Evolutionary conservation across 2,888 invertebrate species (phyloP).

Genomic region (Zaprionus bogoriensis): DNA sequence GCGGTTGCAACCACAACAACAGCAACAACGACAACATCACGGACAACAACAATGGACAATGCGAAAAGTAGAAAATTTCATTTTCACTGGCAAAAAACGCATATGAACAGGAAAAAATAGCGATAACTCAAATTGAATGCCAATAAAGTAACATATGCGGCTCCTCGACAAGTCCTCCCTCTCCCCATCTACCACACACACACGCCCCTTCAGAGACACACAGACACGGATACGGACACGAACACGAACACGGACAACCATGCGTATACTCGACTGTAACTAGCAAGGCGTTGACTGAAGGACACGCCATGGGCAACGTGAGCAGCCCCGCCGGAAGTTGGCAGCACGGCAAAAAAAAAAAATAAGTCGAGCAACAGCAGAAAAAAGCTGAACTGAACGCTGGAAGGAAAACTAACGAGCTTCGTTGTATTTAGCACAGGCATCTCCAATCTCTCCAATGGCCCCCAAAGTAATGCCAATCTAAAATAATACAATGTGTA

Average conservation of each 20-base stretch:
- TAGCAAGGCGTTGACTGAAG: constrained; percentile 67
- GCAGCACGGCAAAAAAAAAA: constrained; percentile 42
- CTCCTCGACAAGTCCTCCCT: constrained; percentile 45
- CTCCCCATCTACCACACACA: constrained; percentile 30
- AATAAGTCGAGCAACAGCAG: neutral
- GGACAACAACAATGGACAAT: constrained; percentile 43
- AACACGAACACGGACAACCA: constrained; percentile 19
- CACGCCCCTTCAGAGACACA: constrained; percentile 11
- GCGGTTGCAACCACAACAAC: constrained; percentile 45
- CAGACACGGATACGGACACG: constrained; percentile 5
- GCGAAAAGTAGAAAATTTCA: constrained; percentile 66
- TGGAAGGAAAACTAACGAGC: constrained; percentile 70
- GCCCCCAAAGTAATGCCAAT: constrained; percentile 69
- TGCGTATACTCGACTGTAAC: constrained; percentile 59
- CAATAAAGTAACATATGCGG: constrained; percentile 80
- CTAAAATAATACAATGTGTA: constrained; percentile 69
- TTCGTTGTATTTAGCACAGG: constrained; percentile 62
- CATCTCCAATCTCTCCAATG: constrained; percentile 32
- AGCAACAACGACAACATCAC: constrained; percentile 9
- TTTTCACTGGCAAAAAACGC: constrained; percentile 58
- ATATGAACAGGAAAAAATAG: constrained; percentile 77
- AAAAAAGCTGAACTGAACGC: constrained; percentile 56
- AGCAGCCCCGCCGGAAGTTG: constrained; percentile 51
- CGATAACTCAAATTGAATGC: constrained; percentile 81
- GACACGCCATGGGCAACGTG: constrained; percentile 55